Conservation (phyloP, 2,888 invertebrate genomes). For the Platypus cylindrus region DNA sequence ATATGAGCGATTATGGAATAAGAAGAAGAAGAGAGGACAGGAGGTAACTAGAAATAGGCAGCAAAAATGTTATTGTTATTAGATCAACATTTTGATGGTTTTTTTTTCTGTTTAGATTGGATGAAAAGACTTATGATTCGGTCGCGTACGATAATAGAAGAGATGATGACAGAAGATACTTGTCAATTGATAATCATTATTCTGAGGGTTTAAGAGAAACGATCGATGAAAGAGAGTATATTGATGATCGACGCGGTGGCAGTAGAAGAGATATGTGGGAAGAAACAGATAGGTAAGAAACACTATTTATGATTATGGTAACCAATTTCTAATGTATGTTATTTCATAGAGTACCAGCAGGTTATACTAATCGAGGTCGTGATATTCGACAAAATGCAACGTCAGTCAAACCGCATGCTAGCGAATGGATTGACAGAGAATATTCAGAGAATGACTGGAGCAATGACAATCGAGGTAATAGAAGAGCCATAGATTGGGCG, state of each 20-base stretch:
- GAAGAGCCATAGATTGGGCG: conserved; percentile 44
- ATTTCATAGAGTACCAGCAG: too few relatives aligned
- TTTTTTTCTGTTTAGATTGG: conserved; percentile 14
- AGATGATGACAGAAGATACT: conserved; percentile 34
- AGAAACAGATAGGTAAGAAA: too few relatives aligned
- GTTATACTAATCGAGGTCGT: too few relatives aligned
- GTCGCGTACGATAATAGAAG: conserved; percentile 36
- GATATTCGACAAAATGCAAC: too few relatives aligned
- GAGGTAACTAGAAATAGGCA: conserved; percentile 14
- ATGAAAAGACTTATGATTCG: conserved; percentile 26
- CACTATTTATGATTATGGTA: too few relatives aligned
- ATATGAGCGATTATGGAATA: too few relatives aligned
- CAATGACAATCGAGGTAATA: conserved; percentile 38
- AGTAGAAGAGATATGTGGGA: conserved; percentile 31
- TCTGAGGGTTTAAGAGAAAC: conserved; percentile 26
- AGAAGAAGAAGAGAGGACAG: conserved; percentile 28
- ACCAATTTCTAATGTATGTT: too few relatives aligned
- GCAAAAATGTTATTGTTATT: too few relatives aligned
- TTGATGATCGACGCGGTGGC: conserved; percentile 27
- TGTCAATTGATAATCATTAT: conserved; percentile 31
- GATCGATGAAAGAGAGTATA: conserved; percentile 26
- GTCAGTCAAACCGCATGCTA: too few relatives aligned
- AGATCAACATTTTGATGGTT: too few relatives aligned
- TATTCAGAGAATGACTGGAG: conserved; percentile 37
- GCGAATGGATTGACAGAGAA: conserved; percentile 31